Base-by-base conservation (phyloP, 2,888 invertebrate genomes). In the Drosophila kanekoi region DNA sequence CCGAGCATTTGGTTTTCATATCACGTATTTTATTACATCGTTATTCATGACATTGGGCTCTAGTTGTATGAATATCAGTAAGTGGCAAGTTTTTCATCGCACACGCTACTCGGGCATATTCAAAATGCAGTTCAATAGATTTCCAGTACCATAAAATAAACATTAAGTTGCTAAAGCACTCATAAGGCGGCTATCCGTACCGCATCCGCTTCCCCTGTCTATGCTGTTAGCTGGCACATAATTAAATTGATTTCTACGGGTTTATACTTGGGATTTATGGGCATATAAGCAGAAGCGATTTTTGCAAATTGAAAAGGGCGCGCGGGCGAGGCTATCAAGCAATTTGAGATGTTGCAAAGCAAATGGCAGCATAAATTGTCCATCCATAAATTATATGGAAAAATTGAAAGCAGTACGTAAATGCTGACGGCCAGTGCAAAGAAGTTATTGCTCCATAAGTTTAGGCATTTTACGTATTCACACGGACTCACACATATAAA, bases 1-100 rank as follows among this genome's bases (percentile, higher is more conserved):
- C 52, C 43, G 32, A 13, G 9, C 44, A 61, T 65, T 87, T 82
- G 63, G 72, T 20, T 87, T 86, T 85, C 86, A 83, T 83, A 85
- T 85, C 86, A 86, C 86, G 86, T 86, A 86, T 85, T 86, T 86
- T 86, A 86, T 86, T 86, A 87, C 87, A 84, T 87, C 87, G 85
- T 87, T 81, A 85, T 86, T 83, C 83, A 83, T 85, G 87, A 78
- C 81, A 81, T 85, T 76, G 77, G 66, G 71, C 64, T 43, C 40
- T 33, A 41, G 65, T 53, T 59, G 47, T 77, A 77, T 76, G 77
- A 70, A 63, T 67, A 56, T 76, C 76, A 71, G 56, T 67, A 54
- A 60, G 67, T 62, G 73, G 79, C 58, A 70, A 78, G 76, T 73
- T 83, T 67, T 58, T 63, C 69, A 67, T 59, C 63, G 51, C 52